phyloP scores from a whole-genome alignment of 2,888 invertebrate genomes.

The Amphimallon solstitiale region DNA sequence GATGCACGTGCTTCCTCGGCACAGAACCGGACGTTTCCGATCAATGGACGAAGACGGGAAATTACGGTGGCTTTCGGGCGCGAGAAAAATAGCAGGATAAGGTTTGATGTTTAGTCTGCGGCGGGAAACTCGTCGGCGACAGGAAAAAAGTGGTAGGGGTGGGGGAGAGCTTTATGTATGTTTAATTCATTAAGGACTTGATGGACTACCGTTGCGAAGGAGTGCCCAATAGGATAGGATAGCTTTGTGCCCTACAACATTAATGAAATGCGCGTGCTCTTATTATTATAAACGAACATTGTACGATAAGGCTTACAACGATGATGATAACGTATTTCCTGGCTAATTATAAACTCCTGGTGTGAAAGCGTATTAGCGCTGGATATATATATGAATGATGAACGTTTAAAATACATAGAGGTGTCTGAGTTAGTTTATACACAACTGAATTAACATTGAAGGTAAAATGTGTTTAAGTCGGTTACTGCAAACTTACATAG shows the following conservation, averaged over 20 bases:
- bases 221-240: constrained; percentile 11
- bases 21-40: constrained; percentile 45
- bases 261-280: constrained; percentile 8
- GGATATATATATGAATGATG: no score
- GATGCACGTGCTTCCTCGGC: constrained; percentile 56
- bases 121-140: constrained; percentile 29
- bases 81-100: constrained; percentile 26
- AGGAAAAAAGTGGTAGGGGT: constrained; percentile 13
- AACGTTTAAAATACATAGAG: no score
- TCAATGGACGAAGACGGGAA: constrained; percentile 33
- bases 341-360: not conserved
- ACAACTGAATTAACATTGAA: no score
- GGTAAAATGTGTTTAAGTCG: no score
- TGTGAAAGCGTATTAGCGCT: not conserved
- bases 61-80: constrained; percentile 6
- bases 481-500: no score
- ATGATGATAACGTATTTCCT: not conserved
- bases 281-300: not conserved
- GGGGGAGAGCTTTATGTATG: constrained; percentile 29
- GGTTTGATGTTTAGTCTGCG: constrained; percentile 33
- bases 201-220: constrained; percentile 5
- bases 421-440: no score
- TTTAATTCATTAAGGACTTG: constrained; percentile 36
- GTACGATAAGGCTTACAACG: not conserved
- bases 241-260: not conserved